Evolutionary conservation across 2,888 invertebrate genomes (phyloP).

Genomic region (Sepiola atlantica): DNA sequence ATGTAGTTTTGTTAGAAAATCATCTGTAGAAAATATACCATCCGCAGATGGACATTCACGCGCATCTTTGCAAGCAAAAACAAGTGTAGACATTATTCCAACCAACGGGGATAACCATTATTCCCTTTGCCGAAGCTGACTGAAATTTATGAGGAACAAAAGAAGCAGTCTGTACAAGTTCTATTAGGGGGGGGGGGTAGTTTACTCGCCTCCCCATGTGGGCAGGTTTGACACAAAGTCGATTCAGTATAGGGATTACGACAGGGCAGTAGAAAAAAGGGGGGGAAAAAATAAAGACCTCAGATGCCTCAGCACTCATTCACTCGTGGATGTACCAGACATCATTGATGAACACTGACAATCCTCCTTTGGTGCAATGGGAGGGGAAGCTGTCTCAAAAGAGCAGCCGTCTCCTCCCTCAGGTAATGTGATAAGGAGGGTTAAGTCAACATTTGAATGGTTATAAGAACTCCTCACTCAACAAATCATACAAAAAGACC

Average conservation of each 20-base stretch:
- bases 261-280: too few species aligned
- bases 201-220: too few species aligned
- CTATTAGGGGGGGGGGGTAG: background rate
- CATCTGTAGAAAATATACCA: slow-evolving; percentile 4
- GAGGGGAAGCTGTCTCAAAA: too few species aligned
- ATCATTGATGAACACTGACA: too few species aligned
- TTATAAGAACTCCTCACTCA: background rate
- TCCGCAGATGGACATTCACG: background rate
- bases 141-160: background rate
- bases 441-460: background rate
- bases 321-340: too few species aligned
- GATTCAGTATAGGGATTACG: too few species aligned
- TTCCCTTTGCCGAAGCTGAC: background rate
- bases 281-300: too few species aligned
- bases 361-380: too few species aligned
- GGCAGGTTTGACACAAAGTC: too few species aligned
- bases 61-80: background rate
- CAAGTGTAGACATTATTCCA: background rate
- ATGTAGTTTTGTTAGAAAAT: slow-evolving; percentile 19
- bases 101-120: background rate
- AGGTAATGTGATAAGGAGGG: background rate
- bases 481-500: background rate
- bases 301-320: too few species aligned
- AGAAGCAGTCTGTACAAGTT: background rate
- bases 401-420: too few species aligned